A percentile compares a stretch with the other conserved stretches of the same genome.
Evolutionary conservation across 2,113 vertebrate genomes (phyloP).

Genomic region (Thermophis baileyi): DNA sequence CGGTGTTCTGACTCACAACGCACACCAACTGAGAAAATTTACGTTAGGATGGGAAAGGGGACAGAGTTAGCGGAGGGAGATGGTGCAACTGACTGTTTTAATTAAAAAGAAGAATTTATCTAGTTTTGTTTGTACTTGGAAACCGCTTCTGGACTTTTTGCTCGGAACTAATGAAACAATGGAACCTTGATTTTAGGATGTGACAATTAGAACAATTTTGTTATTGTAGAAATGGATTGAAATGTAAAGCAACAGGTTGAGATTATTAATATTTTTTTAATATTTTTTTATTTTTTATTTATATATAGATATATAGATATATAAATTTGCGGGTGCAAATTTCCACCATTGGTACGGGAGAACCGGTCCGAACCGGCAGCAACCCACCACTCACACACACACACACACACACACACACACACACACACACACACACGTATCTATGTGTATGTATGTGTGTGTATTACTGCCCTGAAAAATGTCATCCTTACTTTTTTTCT

Average conservation of each 20-base stretch:
- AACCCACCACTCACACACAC: no score
- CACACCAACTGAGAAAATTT: background rate
- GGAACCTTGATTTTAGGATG: background rate
- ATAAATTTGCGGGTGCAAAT: no score
- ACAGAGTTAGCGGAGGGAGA: background rate
- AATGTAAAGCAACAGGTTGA: no score
- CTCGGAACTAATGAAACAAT: background rate
- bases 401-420: no score
- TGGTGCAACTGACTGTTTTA: background rate
- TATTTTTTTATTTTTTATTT: no score
- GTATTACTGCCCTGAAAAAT: background rate
- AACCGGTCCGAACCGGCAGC: no score
- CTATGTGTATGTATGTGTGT: no score
- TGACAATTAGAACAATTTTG: background rate
- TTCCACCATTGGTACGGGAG: no score
- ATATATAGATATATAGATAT: no score
- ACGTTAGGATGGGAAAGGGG: background rate
- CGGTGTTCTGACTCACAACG: background rate
- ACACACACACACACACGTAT: no score
- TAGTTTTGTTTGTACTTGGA: background rate
- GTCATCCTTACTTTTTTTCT: background rate
- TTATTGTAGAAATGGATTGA: background rate
- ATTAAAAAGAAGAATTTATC: background rate
- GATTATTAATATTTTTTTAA: no score
- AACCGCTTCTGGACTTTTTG: background rate